These are phyloP conservation scores for Bujurquina vittata DNA, from an alignment of 2,113 vertebrate species.

Conservation along the genomic window DNA sequence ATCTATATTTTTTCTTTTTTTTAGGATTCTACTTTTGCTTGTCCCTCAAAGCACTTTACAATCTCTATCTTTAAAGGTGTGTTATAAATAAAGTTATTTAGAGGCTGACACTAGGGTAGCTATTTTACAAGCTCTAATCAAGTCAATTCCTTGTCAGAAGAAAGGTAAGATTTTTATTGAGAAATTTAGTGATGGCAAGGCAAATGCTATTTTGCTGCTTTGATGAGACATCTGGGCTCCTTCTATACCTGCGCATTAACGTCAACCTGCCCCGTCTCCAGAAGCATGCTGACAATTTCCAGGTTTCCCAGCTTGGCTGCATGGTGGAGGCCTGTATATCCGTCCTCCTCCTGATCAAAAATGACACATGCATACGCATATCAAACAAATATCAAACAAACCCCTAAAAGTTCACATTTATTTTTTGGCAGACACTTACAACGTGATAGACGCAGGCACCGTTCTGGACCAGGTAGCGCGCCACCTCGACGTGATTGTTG, in stretches of 20 bases:
- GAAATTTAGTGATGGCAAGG: background rate
- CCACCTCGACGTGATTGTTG: slow-evolving; percentile 87
- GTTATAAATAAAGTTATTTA: no score
- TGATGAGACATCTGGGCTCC: background rate
- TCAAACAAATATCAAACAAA: background rate
- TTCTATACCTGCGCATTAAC: slow-evolving; percentile 88
- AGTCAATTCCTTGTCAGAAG: background rate
- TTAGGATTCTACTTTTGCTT: no score
- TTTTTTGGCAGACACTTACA: slow-evolving; percentile 65
- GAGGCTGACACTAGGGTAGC: no score
- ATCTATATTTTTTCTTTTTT: no score
- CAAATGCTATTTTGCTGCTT: background rate
- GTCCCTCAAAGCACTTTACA: no score
- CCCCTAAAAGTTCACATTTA: background rate
- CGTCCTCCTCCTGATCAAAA: slow-evolving; percentile 86
- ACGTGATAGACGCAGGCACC: slow-evolving; percentile 88
- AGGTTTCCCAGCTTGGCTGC: slow-evolving; percentile 90
- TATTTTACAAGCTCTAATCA: background rate
- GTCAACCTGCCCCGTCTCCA: slow-evolving; percentile 91
- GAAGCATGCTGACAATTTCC: slow-evolving; percentile 87
- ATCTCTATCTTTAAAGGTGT: no score
- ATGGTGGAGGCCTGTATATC: slow-evolving; percentile 91
- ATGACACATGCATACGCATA: background rate
- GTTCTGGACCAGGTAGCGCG: slow-evolving; percentile 86
- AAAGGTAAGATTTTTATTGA: background rate